These are phyloP conservation scores for Lichenostomus cassidix DNA, from an alignment of 2,113 vertebrate genomes.

Conservation along the genomic window DNA sequence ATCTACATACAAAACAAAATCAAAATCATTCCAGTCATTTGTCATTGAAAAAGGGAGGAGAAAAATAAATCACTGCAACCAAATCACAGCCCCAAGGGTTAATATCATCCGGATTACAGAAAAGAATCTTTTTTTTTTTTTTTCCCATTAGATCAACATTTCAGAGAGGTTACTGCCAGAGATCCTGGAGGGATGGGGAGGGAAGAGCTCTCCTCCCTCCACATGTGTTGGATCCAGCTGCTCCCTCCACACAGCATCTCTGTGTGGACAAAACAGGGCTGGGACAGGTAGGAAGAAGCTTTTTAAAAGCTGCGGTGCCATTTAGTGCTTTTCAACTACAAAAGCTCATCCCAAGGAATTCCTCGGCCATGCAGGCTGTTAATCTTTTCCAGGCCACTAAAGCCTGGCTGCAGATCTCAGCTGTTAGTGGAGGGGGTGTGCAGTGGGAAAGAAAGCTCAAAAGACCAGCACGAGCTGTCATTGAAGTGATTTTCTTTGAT, in stretches of 20 bases:
- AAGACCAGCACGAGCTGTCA: not conserved
- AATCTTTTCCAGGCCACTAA: constrained; percentile 42
- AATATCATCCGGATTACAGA: not conserved
- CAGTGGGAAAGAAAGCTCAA: not conserved
- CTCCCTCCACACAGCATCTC: not conserved
- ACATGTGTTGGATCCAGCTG: not conserved
- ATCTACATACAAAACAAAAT: constrained; percentile 68
- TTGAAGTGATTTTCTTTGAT: constrained; percentile 4
- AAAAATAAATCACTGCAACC: constrained; percentile 46
- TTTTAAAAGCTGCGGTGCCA: not conserved
- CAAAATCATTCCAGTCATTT: constrained; percentile 67
- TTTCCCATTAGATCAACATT: not conserved
- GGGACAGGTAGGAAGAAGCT: not conserved
- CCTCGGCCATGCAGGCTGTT: constrained; percentile 22
- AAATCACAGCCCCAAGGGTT: constrained; percentile 24
- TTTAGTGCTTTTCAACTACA: not conserved
- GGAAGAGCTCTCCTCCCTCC: not conserved
- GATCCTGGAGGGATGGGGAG: not conserved
- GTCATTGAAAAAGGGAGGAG: constrained; percentile 11
- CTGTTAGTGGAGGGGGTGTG: not conserved
- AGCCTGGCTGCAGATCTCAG: not conserved
- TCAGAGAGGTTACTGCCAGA: not conserved
- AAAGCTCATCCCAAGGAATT: constrained; percentile 10
- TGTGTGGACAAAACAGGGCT: not conserved
- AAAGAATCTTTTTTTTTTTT: not conserved